Evolutionary conservation across 2,888 invertebrate species (phyloP), one percentile per base, ranked within the genome.

Genomic region (Rhopalosiphum nymphaeae): DNA sequence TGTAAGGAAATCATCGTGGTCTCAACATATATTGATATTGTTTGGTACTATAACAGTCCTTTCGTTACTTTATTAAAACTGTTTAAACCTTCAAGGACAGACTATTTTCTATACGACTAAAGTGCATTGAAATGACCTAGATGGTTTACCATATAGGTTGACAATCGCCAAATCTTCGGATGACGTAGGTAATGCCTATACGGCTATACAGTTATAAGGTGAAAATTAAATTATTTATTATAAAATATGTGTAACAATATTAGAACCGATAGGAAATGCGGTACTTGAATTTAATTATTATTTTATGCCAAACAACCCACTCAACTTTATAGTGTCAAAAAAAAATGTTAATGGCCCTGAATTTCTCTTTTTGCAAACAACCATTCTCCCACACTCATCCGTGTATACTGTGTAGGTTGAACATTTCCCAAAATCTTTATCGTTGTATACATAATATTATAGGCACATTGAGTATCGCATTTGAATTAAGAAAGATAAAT

Each of bases 1-100:
- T 94, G 94, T 94, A 94, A 90, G 94, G 94, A 86, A 91, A 91
- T 94, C 94, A 42, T 90, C 61, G 91, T 49, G 53, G 53, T 91
- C 67, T 94, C 10, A n/a, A 67, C 46, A 49, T 36, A 21, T 29
- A 61, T 61, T 42, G 67, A 46, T 94, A 85, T 85, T 91, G 88
- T 93, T 78, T 53, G 78, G 42, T 25, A 56, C 67, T n/a, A n/a
- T 49, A 61, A 29, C 46, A 61, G 90, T 86, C 29, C 42, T 89
- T 53, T 49, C 85, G 49, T 94, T 78, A 53, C 46, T 78, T 16
- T 56, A 92, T 13, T 61, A 85, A 90, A 49, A 86, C 86, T 85
- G 21, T 93, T 44, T 49, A 56, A 78, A 56, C 29, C 29, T n/a
- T 57, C 93, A 93, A 93, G 93, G 93, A 93, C 89, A 46, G 3